These are phyloP conservation scores for Tiphia femorata DNA, from an alignment of 2,888 invertebrate genomes.

Conservation along the genomic window DNA sequence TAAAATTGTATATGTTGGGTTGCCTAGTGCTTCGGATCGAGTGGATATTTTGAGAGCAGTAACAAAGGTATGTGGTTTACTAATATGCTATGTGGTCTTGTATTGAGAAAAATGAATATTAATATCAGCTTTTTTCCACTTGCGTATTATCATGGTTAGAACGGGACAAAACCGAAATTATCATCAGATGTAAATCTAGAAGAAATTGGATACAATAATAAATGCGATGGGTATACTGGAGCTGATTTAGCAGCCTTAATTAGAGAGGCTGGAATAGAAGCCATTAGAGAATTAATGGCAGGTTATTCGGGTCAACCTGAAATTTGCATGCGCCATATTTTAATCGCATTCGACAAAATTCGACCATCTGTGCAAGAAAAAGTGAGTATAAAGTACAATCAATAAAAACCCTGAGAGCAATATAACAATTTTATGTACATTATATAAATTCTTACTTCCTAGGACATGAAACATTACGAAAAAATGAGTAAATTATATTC, in stretches of 20 bases:
- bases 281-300: constrained; percentile 82
- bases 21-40: constrained; percentile 85
- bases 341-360: constrained; percentile 81
- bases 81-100: background rate
- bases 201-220: constrained; percentile 76
- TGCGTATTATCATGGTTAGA: constrained; percentile 69
- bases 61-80: constrained; percentile 77
- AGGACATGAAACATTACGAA: constrained; percentile 84
- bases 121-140: constrained; percentile 6
- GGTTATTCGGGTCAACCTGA: constrained; percentile 68
- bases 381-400: constrained; percentile 69
- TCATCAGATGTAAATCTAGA: constrained; percentile 82
- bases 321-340: constrained; percentile 80
- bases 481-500: constrained; percentile 79
- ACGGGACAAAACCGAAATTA: constrained; percentile 84
- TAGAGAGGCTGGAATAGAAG: constrained; percentile 86
- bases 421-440: background rate
- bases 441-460: background rate
- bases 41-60: constrained; percentile 89
- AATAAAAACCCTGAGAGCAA: background rate
- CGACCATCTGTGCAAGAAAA: constrained; percentile 89
- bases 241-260: constrained; percentile 94
- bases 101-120: background rate
- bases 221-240: constrained; percentile 87
- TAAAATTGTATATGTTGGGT: constrained; percentile 89